Base-by-base conservation (phyloP, 2,797 vertebrate genomes). In the Pyrocephalus nanus region DNA sequence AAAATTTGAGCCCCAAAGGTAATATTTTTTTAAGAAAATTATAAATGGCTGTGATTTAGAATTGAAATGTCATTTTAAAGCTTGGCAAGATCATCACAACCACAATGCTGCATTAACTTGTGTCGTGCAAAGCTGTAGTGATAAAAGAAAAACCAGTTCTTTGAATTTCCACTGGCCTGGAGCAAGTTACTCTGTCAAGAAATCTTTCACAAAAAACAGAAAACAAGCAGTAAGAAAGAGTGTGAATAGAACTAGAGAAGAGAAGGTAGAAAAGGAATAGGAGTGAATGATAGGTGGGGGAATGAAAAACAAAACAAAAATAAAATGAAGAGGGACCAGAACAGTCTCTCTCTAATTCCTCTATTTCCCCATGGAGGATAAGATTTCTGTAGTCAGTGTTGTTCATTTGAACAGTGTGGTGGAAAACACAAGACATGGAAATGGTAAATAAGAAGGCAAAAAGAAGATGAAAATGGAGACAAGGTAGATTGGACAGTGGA, bases 1-100 rank as follows among this genome's bases (percentile, higher is more conserved):
- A 91, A 88, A 80, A 93, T 64, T 38, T 86, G 42, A 90, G 38
- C 26, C 80, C 42, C 74, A 92, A 74, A 94, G 75, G 91, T 87
- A 92, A 48, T 42, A 50, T 34, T 67, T 92, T 92, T 90, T 45
- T 8, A n/a, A 69, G 62, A 87, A 91, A 57, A 40, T 90, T 86
- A 70, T 79, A 93, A 94, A 94, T 86, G 11, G 23, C 47, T 55
- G 22, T 43, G 75, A 90, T 96, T 91, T 95, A 91, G 82, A 95
- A 95, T 54, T 74, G 54, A 91, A 96, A 83, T 58, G 32, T 42
- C 21, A 1, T 93, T 93, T 95, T 93, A 77, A 80, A 91, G 50
- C 70, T 91, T 92, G 69, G n/a, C 22, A 86, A 78, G 92, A 81
- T 55, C 66, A 88, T 88, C 55, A 65, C 55, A 93, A 79, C 48